Percentiles rank a stretch among this genome's conserved stretches.
Conservation (phyloP, 1,140 invertebrate genomes). For the Tetraneura akinire region DNA sequence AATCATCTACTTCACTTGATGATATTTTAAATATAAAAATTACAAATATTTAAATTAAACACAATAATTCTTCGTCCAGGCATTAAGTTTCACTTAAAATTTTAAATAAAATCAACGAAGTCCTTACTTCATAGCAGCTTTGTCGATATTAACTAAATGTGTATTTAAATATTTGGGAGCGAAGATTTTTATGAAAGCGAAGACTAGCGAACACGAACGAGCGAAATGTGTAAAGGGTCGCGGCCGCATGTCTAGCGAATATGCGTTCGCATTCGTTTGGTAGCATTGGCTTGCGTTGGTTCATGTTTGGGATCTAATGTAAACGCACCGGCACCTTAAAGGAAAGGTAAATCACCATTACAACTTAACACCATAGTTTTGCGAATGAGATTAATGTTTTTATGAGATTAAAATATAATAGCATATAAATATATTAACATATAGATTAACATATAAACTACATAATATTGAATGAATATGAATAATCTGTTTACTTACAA, state of each 20-base stretch:
- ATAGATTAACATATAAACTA: too few relatives aligned
- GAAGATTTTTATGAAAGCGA: neutral
- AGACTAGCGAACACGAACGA: neutral
- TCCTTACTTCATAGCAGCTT: neutral
- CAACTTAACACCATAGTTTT: too few relatives aligned
- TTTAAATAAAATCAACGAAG: constrained; percentile 10
- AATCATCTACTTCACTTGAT: constrained; percentile 7
- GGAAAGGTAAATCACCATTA: too few relatives aligned
- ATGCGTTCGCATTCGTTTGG: constrained; percentile 8
- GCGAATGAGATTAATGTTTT: too few relatives aligned
- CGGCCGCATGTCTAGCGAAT: neutral
- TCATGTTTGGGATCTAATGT: neutral
- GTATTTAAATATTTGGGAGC: neutral
- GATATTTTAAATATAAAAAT: constrained; percentile 1
- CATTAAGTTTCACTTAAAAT: neutral
- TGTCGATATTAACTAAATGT: neutral
- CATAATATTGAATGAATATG: too few relatives aligned
- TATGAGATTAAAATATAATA: too few relatives aligned
- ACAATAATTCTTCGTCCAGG: neutral
- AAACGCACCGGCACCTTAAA: too few relatives aligned
- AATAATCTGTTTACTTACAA: neutral
- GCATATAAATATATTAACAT: too few relatives aligned
- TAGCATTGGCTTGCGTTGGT: neutral
- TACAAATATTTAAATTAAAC: neutral
- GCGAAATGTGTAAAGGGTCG: neutral